A percentile compares a stretch with the other conserved stretches of the same genome.
These are phyloP conservation scores for Trissoscelio sp. DNA, from an alignment of 2,888 invertebrate genomes.

Conservation along the genomic window DNA sequence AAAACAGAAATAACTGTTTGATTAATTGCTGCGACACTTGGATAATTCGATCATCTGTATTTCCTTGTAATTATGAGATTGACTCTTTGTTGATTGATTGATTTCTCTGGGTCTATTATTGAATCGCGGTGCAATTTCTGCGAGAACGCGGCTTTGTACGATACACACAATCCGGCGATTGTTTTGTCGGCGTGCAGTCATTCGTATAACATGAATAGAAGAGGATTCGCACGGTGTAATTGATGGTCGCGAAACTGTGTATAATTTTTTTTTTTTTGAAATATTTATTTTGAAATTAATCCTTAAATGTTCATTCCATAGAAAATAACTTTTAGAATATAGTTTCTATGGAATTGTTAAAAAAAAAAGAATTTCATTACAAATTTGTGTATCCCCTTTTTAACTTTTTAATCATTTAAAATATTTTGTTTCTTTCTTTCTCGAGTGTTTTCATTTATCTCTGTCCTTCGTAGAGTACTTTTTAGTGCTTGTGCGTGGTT, in stretches of 20 bases:
- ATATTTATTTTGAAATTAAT: no score
- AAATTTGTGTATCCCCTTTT: no score
- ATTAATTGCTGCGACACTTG: conserved; percentile 9
- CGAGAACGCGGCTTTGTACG: conserved; percentile 45
- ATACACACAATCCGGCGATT: conserved; percentile 34
- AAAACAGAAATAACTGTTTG: background rate
- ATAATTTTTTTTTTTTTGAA: no score
- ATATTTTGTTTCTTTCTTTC: no score
- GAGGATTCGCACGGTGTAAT: conserved; percentile 27
- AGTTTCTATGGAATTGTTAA: no score
- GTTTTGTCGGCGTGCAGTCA: conserved; percentile 37
- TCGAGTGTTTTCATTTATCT: no score
- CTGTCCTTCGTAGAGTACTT: no score
- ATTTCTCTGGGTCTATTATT: conserved; percentile 42
- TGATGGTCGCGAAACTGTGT: background rate
- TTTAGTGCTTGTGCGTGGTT: no score
- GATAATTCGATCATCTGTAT: conserved; percentile 15
- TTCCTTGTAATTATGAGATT: conserved; percentile 47
- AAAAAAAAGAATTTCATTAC: no score
- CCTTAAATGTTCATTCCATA: no score
- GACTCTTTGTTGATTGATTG: conserved; percentile 39
- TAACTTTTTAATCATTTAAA: no score
- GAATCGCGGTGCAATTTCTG: conserved; percentile 35
- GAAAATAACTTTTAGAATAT: no score
- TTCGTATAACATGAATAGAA: conserved; percentile 20